Conservation (phyloP, 2,888 invertebrate genomes). For the Heterodera filipjevi region DNA sequence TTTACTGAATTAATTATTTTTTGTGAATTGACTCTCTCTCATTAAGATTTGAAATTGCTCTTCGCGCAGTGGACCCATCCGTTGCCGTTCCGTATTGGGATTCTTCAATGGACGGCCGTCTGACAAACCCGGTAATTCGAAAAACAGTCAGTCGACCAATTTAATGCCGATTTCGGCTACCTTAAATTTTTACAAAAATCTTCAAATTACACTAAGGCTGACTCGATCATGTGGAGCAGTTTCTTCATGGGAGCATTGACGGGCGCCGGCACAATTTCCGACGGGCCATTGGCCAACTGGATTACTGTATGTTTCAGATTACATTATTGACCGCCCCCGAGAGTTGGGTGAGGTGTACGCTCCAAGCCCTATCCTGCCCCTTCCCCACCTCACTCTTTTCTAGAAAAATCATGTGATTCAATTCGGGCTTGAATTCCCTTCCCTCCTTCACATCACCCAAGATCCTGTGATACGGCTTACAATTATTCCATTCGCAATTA, state of each 20-base stretch:
- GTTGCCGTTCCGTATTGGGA: conserved; percentile 31
- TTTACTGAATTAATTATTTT: too few species aligned
- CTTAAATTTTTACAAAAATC: too few species aligned
- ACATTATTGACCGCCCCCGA: too few species aligned
- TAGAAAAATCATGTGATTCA: too few species aligned
- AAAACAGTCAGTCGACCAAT: too few species aligned
- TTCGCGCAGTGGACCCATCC: conserved; percentile 13
- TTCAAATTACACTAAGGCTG: too few species aligned
- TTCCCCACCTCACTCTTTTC: too few species aligned
- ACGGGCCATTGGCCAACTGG: conserved; percentile 55
- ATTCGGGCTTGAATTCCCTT: too few species aligned
- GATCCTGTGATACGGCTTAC: not conserved
- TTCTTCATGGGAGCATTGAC: conserved; percentile 35
- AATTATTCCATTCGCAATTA: not conserved
- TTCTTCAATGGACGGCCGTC: not conserved
- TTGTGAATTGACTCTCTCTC: too few species aligned
- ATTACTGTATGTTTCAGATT: conserved; percentile 41
- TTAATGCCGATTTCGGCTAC: too few species aligned
- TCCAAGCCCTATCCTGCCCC: too few species aligned
- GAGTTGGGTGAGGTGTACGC: too few species aligned
- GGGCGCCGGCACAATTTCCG: conserved; percentile 38
- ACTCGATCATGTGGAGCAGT: not conserved
- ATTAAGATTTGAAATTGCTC: not conserved
- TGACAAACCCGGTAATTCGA: not conserved
- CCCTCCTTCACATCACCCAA: not conserved